Base-by-base conservation (phyloP, 2,888 invertebrate species). In the Sarcophaga subvicina region DNA sequence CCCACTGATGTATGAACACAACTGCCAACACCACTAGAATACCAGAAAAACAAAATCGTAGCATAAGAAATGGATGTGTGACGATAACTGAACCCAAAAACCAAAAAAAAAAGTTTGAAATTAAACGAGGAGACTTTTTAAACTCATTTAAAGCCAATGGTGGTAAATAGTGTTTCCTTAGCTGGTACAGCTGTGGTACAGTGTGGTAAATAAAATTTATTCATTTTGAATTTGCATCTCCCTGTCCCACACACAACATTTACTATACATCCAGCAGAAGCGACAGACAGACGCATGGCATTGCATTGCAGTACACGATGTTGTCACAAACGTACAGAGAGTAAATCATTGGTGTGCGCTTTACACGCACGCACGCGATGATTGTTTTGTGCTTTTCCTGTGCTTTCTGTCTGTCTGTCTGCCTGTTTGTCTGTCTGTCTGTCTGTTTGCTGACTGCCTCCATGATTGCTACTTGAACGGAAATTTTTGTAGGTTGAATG, bases 1-100 rank as follows among this genome's bases (percentile, higher is more conserved):
- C 87, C 87, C 87, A 87, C 87, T 84, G 84, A 84, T 87, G 84
- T 87, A 87, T 72, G 76, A 87, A 87, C 84, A 87, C 71, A 87
- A 79, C 79, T 79, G 76, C 22, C 87, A 84, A 82, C 84, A 84
- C 78, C 84, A 76, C 12, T 54, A 54, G 54, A 54, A 10, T 54
- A 5, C 17, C 54, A 54, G 14, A 54, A 54, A 14, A 64, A 12
- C 12, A 17, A 54, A 54, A 14, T 4, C 54, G 20, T 20, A 64
- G 17, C 63, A n/a, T 12, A 69, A 78, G 59, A 10, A 63, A 25
- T 27, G 37, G 20, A 78, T 37, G 10, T 37, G 37, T 37, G 37
- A 37, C 37, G 17, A 54, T 54, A 54, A 17, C n/a, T n/a, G 10
- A 75, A n/a, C 8, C 67, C 27, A 27, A 37, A 17, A 67, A 6